phyloP scores from a whole-genome alignment of 2,797 vertebrate genomes.

The Tapirus indicus region DNA sequence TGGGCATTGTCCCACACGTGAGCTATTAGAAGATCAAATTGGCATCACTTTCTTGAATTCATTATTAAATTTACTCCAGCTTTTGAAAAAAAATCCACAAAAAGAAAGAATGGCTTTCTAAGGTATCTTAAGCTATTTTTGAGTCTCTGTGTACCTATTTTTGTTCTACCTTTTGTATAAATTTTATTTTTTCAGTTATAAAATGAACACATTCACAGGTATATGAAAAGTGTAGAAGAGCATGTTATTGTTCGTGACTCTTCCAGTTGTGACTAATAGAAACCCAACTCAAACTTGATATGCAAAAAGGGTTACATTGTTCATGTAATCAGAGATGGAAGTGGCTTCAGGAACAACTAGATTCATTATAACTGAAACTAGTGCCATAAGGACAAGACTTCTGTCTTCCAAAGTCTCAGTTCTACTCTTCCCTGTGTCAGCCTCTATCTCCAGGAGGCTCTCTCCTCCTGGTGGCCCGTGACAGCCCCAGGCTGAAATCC shows the following conservation, averaged over 20 bases:
- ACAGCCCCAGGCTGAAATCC: not conserved
- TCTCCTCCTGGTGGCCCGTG: not conserved
- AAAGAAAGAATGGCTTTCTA: not conserved
- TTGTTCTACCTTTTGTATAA: not conserved
- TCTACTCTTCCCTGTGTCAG: not conserved
- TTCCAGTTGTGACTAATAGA: not conserved
- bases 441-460: not conserved
- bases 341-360: not conserved
- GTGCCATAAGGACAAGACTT: not conserved
- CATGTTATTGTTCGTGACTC: not conserved
- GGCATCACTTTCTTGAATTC: conserved; percentile 41
- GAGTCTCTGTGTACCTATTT: not conserved
- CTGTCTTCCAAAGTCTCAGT: not conserved
- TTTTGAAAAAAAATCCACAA: not conserved
- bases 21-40: conserved; percentile 33
- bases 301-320: not conserved
- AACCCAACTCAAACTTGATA: not conserved
- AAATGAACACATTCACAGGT: not conserved
- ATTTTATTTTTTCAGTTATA: not conserved
- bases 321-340: not conserved
- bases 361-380: not conserved
- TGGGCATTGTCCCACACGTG: not conserved
- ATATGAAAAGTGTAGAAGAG: not conserved
- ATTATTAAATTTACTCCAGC: not conserved
- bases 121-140: not conserved